Percentiles rank a stretch among this genome's conserved stretches.
phyloP scores from a whole-genome alignment of 2,888 invertebrate species.

The Sympetrum striolatum region DNA sequence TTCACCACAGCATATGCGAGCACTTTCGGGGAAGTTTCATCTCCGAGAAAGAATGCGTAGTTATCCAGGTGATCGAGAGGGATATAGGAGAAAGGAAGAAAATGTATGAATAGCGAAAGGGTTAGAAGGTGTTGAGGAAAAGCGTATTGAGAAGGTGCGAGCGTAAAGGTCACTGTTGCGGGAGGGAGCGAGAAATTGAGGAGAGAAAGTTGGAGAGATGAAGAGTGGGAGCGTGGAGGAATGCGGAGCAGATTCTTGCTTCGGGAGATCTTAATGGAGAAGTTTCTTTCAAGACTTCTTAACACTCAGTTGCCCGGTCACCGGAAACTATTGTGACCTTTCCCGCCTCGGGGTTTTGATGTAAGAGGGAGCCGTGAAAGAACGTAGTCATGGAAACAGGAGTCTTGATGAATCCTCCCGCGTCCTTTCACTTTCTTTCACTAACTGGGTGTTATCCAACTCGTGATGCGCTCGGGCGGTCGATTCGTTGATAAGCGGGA shows the following conservation, averaged over 20 bases:
- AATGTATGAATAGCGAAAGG: too few species aligned
- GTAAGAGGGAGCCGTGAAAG: not conserved
- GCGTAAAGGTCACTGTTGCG: not conserved
- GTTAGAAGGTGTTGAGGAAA: not conserved
- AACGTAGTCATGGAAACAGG: slow-evolving; percentile 22
- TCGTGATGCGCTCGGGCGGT: not conserved
- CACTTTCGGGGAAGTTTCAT: not conserved
- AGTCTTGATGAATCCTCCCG: slow-evolving; percentile 3
- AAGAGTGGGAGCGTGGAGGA: not conserved
- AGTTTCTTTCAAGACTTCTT: slow-evolving; percentile 41
- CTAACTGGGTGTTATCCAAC: not conserved
- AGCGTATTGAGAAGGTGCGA: not conserved
- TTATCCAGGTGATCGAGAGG: not conserved
- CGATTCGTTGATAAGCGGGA: not conserved
- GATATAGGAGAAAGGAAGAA: not conserved
- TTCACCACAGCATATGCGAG: too few species aligned
- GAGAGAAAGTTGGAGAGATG: not conserved
- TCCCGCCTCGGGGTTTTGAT: slow-evolving; percentile 9
- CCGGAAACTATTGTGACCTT: slow-evolving; percentile 38
- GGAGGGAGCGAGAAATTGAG: not conserved
- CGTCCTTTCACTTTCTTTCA: slow-evolving; percentile 25
- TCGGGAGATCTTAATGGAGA: slow-evolving; percentile 35
- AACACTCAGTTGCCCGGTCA: slow-evolving; percentile 43
- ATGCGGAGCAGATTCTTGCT: slow-evolving; percentile 29
- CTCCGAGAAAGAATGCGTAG: not conserved